Conservation (phyloP, 2,113 vertebrate genomes). For the Gracilinanus agilis region DNA sequence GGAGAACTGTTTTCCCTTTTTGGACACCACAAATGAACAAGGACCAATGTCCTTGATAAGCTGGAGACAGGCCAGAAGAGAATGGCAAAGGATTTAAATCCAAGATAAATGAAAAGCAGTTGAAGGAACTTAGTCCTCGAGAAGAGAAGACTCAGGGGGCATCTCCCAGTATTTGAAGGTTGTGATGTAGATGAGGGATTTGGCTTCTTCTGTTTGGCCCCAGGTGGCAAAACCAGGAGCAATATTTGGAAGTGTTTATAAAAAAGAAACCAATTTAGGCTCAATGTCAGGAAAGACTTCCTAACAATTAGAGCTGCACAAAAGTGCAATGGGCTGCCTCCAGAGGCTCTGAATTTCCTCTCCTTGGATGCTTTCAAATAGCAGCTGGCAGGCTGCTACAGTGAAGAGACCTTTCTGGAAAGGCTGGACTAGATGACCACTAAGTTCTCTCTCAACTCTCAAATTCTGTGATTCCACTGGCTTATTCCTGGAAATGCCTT, state of each 20-base stretch:
- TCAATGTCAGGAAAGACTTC: not conserved
- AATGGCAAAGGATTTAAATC: not conserved
- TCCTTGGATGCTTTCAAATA: not conserved
- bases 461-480: not conserved
- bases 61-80: not conserved
- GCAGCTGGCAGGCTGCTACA: not conserved
- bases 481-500: not conserved
- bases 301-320: not conserved
- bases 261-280: not conserved
- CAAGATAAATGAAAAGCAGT: not conserved
- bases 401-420: not conserved
- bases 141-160: not conserved
- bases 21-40: not conserved
- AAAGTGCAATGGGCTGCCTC: not conserved
- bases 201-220: not conserved
- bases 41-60: not conserved
- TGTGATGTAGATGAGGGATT: not conserved
- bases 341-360: not conserved
- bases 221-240: not conserved
- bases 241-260: not conserved
- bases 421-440: not conserved
- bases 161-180: not conserved
- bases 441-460: not conserved
- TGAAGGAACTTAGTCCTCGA: not conserved
- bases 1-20: not conserved